Evolutionary conservation across 1,140 invertebrate genomes (phyloP).

Genomic region (Ips typographus): DNA sequence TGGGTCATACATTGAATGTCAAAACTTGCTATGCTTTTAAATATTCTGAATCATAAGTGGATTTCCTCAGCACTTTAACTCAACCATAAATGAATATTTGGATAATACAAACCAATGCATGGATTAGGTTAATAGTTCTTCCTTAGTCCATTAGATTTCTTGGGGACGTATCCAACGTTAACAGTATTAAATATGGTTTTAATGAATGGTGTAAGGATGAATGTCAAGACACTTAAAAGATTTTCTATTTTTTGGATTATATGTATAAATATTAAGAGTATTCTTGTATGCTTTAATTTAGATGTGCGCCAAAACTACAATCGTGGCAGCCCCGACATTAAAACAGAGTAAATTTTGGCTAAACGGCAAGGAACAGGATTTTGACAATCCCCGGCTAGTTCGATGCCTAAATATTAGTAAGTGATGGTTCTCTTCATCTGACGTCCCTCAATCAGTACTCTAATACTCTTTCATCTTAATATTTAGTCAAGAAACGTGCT

Average conservation of each 20-base stretch:
- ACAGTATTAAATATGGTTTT: no score
- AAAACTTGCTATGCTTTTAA: no score
- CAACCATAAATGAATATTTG: no score
- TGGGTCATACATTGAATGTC: no score
- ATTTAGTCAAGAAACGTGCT: conserved; percentile 48
- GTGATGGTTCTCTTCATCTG: not conserved
- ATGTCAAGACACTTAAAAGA: not conserved
- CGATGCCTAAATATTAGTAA: conserved; percentile 65
- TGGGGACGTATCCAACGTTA: no score
- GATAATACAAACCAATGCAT: no score
- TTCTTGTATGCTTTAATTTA: conserved; percentile 50
- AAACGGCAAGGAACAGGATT: conserved; percentile 79
- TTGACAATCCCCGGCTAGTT: conserved; percentile 71
- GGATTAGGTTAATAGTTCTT: no score
- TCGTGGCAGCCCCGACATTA: conserved; percentile 71
- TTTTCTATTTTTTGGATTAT: not conserved
- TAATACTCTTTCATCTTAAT: conserved; percentile 2
- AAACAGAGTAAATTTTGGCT: conserved; percentile 82
- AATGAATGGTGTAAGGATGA: no score
- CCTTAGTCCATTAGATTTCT: no score
- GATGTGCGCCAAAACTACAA: conserved; percentile 90
- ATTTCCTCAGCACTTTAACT: no score
- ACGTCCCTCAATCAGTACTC: conserved; percentile 4
- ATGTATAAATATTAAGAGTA: no score
- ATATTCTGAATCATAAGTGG: no score